phyloP scores from a whole-genome alignment of 2,888 invertebrate species.

The Parnassius glacialis region DNA sequence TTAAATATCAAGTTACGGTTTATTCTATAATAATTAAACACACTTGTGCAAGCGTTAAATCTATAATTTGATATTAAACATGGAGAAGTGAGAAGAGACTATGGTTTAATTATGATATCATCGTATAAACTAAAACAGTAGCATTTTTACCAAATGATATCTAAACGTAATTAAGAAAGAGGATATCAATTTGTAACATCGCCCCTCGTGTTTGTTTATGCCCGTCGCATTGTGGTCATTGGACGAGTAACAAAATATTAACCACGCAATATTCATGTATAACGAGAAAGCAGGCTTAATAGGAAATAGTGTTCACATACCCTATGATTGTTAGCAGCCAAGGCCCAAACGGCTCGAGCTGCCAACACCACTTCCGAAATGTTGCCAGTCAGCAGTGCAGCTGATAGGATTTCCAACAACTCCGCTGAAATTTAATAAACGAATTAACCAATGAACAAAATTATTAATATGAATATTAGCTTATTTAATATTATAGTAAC shows the following conservation, averaged over 20 bases:
- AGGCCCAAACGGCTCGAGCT: conserved; percentile 83
- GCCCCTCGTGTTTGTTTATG: not conserved
- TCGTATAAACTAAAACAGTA: conserved; percentile 12
- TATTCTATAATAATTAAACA: too few species aligned
- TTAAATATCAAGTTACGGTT: too few species aligned
- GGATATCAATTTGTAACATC: not conserved
- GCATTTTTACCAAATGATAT: not conserved
- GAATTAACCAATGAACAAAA: too few species aligned
- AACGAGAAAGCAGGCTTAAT: conserved; percentile 1
- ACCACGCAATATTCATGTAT: not conserved
- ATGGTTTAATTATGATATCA: too few species aligned
- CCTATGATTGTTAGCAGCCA: conserved; percentile 86
- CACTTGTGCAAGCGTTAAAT: too few species aligned
- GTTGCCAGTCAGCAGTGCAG: conserved; percentile 59
- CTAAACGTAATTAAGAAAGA: not conserved
- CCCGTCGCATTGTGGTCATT: not conserved
- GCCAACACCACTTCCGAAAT: conserved; percentile 59
- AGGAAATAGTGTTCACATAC: conserved; percentile 47
- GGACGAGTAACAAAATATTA: conserved; percentile 3
- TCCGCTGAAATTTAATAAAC: conserved; percentile 46
- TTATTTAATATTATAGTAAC: too few species aligned
- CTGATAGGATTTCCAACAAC: conserved; percentile 59
- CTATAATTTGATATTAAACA: too few species aligned
- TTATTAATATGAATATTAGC: too few species aligned
- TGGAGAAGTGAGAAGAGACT: too few species aligned